Evolutionary conservation across 2,888 invertebrate genomes (phyloP).

Genomic region (Hydraecia micacea): DNA sequence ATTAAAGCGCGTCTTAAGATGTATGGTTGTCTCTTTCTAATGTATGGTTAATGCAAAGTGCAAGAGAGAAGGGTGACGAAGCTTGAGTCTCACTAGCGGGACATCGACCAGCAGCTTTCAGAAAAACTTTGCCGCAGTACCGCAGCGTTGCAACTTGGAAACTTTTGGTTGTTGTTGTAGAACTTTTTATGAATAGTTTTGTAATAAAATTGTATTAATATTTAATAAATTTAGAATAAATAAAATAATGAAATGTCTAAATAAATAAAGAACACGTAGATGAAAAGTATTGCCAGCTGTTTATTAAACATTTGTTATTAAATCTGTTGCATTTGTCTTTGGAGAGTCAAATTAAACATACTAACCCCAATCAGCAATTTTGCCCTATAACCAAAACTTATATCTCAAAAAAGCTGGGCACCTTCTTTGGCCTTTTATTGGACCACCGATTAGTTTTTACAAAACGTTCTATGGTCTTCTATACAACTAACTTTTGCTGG

Average conservation of each 20-base stretch:
- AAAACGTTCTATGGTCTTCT: too few species aligned
- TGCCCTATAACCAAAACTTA: too few species aligned
- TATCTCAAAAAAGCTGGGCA: too few species aligned
- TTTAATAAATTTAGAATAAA: background rate
- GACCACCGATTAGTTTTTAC: too few species aligned
- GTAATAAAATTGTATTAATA: background rate
- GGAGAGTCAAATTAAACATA: background rate
- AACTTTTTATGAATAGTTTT: slow-evolving; percentile 20
- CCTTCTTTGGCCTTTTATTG: too few species aligned
- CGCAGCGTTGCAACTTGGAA: slow-evolving; percentile 80
- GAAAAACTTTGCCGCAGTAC: slow-evolving; percentile 82
- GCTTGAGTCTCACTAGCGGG: slow-evolving; percentile 88
- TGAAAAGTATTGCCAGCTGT: background rate
- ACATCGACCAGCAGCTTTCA: slow-evolving; percentile 90
- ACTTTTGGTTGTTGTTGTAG: slow-evolving; percentile 46
- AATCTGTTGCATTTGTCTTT: background rate
- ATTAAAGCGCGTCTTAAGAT: slow-evolving; percentile 71
- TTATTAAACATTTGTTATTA: background rate
- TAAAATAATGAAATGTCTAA: background rate
- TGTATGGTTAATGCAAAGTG: slow-evolving; percentile 70
- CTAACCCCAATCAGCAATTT: too few species aligned
- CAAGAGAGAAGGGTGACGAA: slow-evolving; percentile 78
- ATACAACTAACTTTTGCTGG: too few species aligned
- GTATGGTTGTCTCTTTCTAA: slow-evolving; percentile 76
- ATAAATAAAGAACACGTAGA: background rate